phyloP scores from a whole-genome alignment of 1,140 invertebrate species.

The Brachionus manjavacas region DNA sequence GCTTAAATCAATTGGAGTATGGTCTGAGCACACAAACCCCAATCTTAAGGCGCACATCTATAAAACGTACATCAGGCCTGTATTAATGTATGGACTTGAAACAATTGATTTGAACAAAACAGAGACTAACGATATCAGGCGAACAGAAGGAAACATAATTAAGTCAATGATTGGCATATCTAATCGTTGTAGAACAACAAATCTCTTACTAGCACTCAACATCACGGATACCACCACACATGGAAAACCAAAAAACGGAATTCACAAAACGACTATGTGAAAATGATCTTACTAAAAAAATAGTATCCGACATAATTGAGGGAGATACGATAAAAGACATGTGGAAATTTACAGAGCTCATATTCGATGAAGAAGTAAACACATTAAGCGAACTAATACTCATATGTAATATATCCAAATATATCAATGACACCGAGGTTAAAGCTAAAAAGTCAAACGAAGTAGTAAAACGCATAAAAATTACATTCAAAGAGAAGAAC shows the following conservation, averaged over 20 bases:
- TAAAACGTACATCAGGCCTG: not conserved
- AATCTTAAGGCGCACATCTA: not conserved
- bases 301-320: not conserved
- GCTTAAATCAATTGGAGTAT: not conserved
- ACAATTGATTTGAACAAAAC: not conserved
- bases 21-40: not conserved
- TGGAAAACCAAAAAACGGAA: too few species aligned
- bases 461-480: not conserved
- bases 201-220: not conserved
- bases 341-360: not conserved
- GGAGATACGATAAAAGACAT: not conserved
- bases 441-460: not conserved
- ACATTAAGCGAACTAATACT: not conserved
- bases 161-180: not conserved
- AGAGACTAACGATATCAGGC: not conserved
- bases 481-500: not conserved
- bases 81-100: not conserved
- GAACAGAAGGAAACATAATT: not conserved
- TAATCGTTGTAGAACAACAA: not conserved
- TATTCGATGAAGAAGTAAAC: not conserved
- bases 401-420: not conserved
- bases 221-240: too few species aligned
- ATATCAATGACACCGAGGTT: not conserved
- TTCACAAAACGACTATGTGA: not conserved
- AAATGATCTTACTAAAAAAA: not conserved